A percentile compares a stretch with the other conserved stretches of the same genome.
These are phyloP conservation scores for Sympetrum striolatum DNA, from an alignment of 2,888 invertebrate genomes.

Conservation along the genomic window DNA sequence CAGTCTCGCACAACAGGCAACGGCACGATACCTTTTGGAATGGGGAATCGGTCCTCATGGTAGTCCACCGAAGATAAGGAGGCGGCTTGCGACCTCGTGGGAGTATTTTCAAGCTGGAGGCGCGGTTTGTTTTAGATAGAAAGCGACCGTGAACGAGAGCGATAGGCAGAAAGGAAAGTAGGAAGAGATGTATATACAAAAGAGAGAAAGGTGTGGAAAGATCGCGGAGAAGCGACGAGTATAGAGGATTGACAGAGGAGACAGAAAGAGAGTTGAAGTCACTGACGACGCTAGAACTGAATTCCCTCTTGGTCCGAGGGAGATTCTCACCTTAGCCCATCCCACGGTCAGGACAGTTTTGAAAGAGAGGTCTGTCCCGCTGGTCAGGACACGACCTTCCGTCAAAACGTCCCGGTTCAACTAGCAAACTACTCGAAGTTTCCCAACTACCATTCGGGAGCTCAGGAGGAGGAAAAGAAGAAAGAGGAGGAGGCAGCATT, in stretches of 20 bases:
- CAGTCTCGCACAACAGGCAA: conserved; percentile 40
- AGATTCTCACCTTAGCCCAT: neutral
- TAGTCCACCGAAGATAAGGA: neutral
- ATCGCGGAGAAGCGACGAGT: neutral
- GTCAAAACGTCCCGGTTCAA: neutral
- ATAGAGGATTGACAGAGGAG: neutral
- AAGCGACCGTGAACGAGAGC: neutral
- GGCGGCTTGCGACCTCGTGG: neutral
- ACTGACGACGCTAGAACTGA: neutral
- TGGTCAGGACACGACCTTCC: neutral
- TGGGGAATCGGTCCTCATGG: neutral
- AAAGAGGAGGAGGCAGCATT: neutral
- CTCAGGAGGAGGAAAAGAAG: neutral
- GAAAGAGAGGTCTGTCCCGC: neutral
- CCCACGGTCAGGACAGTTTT: neutral
- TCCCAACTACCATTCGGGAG: neutral
- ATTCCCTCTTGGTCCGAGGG: neutral
- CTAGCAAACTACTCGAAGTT: neutral
- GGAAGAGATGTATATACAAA: neutral
- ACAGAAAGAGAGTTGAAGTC: neutral
- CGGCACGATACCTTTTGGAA: conserved; percentile 35
- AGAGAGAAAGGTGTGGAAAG: neutral
- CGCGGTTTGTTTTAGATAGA: neutral
- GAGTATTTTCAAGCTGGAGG: neutral
- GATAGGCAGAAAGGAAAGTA: neutral